A percentile compares a stretch with the other conserved stretches of the same genome.
phyloP scores from a whole-genome alignment of 2,797 vertebrate species.

The Rhabdophis nuchalis region DNA sequence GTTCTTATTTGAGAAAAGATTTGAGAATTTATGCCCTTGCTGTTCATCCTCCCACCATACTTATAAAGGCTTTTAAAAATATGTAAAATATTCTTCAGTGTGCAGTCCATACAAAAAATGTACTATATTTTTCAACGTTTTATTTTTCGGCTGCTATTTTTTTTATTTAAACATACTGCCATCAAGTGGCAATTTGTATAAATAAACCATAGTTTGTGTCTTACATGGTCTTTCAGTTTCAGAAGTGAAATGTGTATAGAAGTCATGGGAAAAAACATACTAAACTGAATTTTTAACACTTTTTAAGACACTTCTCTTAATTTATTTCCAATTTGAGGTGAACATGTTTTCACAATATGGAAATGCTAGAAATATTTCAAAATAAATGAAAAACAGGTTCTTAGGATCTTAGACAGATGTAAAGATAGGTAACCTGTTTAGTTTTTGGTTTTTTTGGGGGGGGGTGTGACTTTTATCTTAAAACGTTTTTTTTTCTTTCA shows the following conservation, averaged over 20 bases:
- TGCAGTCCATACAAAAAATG: conserved; percentile 26
- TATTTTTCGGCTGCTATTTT: not conserved
- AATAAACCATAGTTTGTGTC: conserved; percentile 2
- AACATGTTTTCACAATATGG: not conserved
- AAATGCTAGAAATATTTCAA: not conserved
- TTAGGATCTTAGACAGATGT: rapidly evolving
- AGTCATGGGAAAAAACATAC: not conserved
- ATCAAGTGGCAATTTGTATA: conserved; percentile 63
- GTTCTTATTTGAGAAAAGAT: conserved; percentile 55
- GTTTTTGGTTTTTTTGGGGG: too few relatives aligned
- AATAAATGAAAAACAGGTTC: rapidly evolving
- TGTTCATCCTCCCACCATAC: conserved; percentile 43
- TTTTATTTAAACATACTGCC: conserved; percentile 72
- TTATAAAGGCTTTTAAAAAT: conserved; percentile 33
- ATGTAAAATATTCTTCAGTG: conserved; percentile 54
- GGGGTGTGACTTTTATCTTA: not conserved
- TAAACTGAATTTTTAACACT: not conserved
- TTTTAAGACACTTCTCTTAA: not conserved
- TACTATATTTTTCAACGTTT: conserved; percentile 26
- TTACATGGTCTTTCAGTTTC: not conserved
- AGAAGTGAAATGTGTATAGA: rapidly evolving
- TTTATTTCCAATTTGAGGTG: not conserved
- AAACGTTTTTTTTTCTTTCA: not conserved
- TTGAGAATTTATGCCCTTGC: conserved; percentile 40
- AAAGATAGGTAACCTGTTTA: not conserved